These are phyloP conservation scores for Danio kyathit DNA, from an alignment of 2,797 vertebrate genomes.

Conservation along the genomic window DNA sequence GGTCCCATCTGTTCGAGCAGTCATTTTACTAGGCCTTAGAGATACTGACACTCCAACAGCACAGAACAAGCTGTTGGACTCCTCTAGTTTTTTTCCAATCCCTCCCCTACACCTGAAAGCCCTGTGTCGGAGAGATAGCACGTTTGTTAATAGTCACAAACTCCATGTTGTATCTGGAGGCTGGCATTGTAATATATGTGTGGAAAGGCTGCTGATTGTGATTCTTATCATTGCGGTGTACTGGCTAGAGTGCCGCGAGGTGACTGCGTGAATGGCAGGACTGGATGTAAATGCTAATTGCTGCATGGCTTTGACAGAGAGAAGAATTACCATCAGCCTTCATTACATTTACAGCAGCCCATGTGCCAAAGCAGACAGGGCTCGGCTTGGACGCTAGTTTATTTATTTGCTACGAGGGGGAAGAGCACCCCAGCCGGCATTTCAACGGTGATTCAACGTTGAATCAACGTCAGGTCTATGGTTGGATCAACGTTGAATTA, in stretches of 20 bases:
- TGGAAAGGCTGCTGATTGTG: slow-evolving; percentile 79
- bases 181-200: slow-evolving; percentile 75
- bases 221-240: slow-evolving; percentile 76
- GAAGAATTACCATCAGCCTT: slow-evolving; percentile 80
- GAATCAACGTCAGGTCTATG: too few species aligned
- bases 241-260: slow-evolving; percentile 34
- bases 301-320: slow-evolving; percentile 76
- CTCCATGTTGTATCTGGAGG: slow-evolving; percentile 68
- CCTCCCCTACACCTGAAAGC: slow-evolving; percentile 65
- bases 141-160: slow-evolving; percentile 76
- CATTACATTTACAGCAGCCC: slow-evolving; percentile 75
- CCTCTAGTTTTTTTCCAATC: slow-evolving; percentile 54
- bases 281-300: slow-evolving; percentile 81
- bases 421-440: too few species aligned
- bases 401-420: slow-evolving; percentile 70
- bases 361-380: slow-evolving; percentile 57
- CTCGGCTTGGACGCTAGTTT: slow-evolving; percentile 65
- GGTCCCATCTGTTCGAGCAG: slow-evolving; percentile 46
- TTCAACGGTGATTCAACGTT: too few species aligned
- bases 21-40: slow-evolving; percentile 59
- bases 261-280: slow-evolving; percentile 73
- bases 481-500: too few species aligned
- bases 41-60: slow-evolving; percentile 53
- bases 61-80: slow-evolving; percentile 48
- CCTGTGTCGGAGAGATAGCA: slow-evolving; percentile 67